phyloP scores from a whole-genome alignment of 1,140 invertebrate species.

The Drosophila arizonae region DNA sequence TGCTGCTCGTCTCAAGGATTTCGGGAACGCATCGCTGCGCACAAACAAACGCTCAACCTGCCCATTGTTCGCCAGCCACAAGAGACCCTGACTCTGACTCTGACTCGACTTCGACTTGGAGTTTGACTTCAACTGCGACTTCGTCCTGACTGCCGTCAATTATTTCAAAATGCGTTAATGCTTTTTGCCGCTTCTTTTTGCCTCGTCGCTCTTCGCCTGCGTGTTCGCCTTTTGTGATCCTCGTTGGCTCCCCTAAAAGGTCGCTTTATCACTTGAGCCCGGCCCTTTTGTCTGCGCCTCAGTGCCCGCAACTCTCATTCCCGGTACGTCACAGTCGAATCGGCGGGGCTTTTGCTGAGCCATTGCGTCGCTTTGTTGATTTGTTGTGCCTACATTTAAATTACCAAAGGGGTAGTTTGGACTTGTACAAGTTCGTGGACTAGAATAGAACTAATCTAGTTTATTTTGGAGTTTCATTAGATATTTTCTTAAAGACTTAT shows the following conservation, averaged over 20 bases:
- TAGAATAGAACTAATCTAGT: too few species aligned
- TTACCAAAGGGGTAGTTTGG: neutral
- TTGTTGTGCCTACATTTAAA: neutral
- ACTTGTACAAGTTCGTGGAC: too few species aligned
- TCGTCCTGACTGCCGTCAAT: slow-evolving; percentile 55
- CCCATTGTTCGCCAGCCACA: slow-evolving; percentile 2
- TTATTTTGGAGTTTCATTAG: too few species aligned
- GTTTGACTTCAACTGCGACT: slow-evolving; percentile 9
- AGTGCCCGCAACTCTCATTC: slow-evolving; percentile 41
- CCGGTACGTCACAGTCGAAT: slow-evolving; percentile 64
- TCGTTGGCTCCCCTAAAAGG: slow-evolving; percentile 46
- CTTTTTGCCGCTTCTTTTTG: slow-evolving; percentile 31
- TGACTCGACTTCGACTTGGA: slow-evolving; percentile 25
- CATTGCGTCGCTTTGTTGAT: slow-evolving; percentile 26
- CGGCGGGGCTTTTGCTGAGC: slow-evolving; percentile 44
- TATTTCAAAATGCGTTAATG: slow-evolving; percentile 61
- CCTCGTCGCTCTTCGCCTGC: neutral
- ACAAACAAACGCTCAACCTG: slow-evolving; percentile 38
- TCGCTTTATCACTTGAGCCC: slow-evolving; percentile 36
- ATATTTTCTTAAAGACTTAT: too few species aligned
- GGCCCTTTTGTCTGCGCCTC: slow-evolving; percentile 9
- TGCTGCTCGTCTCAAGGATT: slow-evolving; percentile 58
- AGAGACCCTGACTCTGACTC: slow-evolving; percentile 4
- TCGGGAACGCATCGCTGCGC: slow-evolving; percentile 64
- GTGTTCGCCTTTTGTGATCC: slow-evolving; percentile 49